Conservation (phyloP, 2,888 invertebrate species). For the Troides oblongomaculatus region DNA sequence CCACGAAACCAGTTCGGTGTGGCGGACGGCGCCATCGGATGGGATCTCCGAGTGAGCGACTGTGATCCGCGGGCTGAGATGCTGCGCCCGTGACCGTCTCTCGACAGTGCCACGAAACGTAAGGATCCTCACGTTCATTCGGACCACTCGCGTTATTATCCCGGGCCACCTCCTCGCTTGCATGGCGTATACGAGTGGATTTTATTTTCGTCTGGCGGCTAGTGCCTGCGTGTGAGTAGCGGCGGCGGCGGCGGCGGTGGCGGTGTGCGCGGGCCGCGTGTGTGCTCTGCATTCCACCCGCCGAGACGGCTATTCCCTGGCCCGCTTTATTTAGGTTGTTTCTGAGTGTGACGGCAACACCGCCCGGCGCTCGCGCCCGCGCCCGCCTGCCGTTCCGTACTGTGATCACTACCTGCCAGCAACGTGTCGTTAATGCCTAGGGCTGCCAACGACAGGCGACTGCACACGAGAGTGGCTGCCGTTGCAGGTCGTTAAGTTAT, state of each 20-base stretch:
- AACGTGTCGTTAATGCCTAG: conserved; percentile 38
- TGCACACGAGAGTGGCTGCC: conserved; percentile 11
- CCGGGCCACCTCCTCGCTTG: conserved; percentile 75
- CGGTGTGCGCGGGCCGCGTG: conserved; percentile 46
- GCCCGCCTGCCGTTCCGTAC: conserved; percentile 37
- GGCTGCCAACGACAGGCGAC: conserved; percentile 35
- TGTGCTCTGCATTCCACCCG: conserved; percentile 51
- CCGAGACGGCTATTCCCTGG: conserved; percentile 71
- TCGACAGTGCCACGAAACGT: conserved; percentile 78
- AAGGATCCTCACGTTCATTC: conserved; percentile 74
- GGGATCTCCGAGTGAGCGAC: conserved; percentile 64
- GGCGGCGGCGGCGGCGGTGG: conserved; percentile 44
- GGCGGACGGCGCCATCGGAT: conserved; percentile 64
- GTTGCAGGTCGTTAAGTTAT: conserved; percentile 22
- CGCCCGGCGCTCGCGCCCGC: conserved; percentile 41
- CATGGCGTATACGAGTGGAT: conserved; percentile 78
- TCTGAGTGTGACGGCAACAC: conserved; percentile 58
- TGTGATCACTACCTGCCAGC: conserved; percentile 36
- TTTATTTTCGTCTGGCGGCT: conserved; percentile 77
- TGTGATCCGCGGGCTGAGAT: conserved; percentile 72
- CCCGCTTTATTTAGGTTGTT: conserved; percentile 75
- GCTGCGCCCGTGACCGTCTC: conserved; percentile 78
- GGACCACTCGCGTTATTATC: conserved; percentile 57
- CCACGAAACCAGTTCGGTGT: conserved; percentile 67
- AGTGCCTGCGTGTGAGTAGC: conserved; percentile 60